A percentile compares a stretch with the other conserved stretches of the same genome.
Conservation (phyloP, 2,797 vertebrate species). For the Artibeus jamaicensis region DNA sequence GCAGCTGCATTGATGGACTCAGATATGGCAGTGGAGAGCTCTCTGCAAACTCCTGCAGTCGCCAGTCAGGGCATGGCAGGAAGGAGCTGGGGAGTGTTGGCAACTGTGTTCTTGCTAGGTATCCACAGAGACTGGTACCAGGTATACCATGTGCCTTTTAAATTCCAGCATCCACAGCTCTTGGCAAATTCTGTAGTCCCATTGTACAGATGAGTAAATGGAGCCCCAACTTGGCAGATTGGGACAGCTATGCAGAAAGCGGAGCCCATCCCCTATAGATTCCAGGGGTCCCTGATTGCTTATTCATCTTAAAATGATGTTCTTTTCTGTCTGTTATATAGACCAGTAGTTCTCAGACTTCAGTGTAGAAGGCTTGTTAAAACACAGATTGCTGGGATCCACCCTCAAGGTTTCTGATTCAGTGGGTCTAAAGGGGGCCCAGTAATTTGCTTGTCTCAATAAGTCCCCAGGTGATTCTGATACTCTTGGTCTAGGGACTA, state of each 20-base stretch:
- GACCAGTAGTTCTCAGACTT: background rate
- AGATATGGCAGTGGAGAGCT: background rate
- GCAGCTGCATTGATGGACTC: conserved; percentile 45
- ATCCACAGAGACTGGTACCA: conserved; percentile 69
- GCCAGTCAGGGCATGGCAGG: background rate
- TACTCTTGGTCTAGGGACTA: background rate
- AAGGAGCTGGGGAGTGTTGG: conserved; percentile 36
- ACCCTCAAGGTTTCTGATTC: background rate
- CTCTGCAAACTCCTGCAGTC: conserved; percentile 2
- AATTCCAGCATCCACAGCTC: background rate
- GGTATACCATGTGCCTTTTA: conserved; percentile 41
- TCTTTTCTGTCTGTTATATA: background rate
- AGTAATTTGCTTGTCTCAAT: background rate
- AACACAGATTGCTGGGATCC: background rate
- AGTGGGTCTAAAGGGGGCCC: background rate
- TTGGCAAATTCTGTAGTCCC: background rate
- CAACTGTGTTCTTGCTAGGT: conserved; percentile 41
- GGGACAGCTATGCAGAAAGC: background rate
- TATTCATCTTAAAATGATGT: background rate
- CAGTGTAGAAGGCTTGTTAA: background rate
- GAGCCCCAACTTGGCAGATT: conserved; percentile 2
- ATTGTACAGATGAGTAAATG: conserved; percentile 40
- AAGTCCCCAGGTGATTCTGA: background rate
- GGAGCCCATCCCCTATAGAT: background rate
- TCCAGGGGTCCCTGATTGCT: background rate